Conservation (phyloP, 2,888 invertebrate species). For the Macrosiphum euphorbiae region DNA sequence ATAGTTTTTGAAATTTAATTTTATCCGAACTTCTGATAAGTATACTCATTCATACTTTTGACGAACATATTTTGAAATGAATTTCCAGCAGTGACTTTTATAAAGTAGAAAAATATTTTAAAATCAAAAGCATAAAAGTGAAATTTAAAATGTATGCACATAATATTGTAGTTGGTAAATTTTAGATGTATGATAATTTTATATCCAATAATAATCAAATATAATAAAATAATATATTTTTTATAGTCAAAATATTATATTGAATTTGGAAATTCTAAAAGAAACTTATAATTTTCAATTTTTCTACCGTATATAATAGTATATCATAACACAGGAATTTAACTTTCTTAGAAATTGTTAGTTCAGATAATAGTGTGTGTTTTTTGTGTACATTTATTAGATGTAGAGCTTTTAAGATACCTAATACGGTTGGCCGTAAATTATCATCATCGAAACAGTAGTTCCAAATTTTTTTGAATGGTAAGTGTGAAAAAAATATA, state of each 20-base stretch:
- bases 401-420: not conserved
- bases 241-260: not conserved
- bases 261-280: not conserved
- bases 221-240: no score
- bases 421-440: not conserved
- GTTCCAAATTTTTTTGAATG: not conserved
- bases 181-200: no score
- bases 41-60: no score
- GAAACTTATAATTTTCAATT: not conserved
- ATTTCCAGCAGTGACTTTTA: no score
- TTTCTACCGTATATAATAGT: not conserved
- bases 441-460: not conserved
- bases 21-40: no score
- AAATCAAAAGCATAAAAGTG: no score
- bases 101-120: no score
- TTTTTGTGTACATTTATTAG: not conserved
- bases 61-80: no score
- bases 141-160: no score
- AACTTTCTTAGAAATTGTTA: not conserved
- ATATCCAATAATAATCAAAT: no score
- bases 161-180: no score
- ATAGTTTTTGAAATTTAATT: no score
- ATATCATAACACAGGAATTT: not conserved
- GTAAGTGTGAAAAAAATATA: not conserved
- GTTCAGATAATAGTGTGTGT: not conserved